Base-by-base conservation (phyloP, 2,888 invertebrate species). In the Fragum sueziense region DNA sequence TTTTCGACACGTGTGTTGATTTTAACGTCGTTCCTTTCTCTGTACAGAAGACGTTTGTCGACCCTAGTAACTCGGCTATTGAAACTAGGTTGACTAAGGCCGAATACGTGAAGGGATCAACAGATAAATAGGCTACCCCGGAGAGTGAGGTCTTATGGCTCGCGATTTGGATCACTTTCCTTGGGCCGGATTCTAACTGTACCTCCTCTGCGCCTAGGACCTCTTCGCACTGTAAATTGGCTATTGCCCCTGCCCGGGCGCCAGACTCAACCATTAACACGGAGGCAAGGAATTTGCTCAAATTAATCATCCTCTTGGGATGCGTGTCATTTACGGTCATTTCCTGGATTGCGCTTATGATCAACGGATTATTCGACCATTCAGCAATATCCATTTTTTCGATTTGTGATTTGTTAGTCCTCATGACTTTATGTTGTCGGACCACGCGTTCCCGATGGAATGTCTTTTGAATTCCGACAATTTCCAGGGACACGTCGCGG, bases 241-340 rank as follows among this genome's bases (percentile, higher is more conserved):
- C 54, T 22, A 54, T n/a, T 11, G 54, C 54, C 22, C 54, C 54
- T n/a, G 54, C 22, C 54, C 54, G n/a, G n/a, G 54, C 54, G n/a
- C 54, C 22, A n/a, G 9, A 54, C 22, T 54, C 54, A 17, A 54
- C 54, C 0, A 54, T 54, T 9, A 54, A 22, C 54, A 54, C 22
- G 54, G 54, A 22, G 1, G 54, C 54, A n/a, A 54, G 25, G 54
- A 22, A 54, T 54, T 54, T 54, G 22, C 37, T 37, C 6, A 37
- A 14, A 37, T 14, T 6, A 9, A 37, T 9, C 7, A 37, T 37
- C 14, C 14, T 6, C 6, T 14, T 9, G 37, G 37, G 37, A 14
- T 37, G 7, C 6, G 37, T 37, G 14, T 6, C 6, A 9, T 9
- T 37, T 6, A 9, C 37, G 7, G 7, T 6, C 37, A 37, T 37